phyloP scores from a whole-genome alignment of 2,113 vertebrate genomes.

The Phrynosoma platyrhinos region DNA sequence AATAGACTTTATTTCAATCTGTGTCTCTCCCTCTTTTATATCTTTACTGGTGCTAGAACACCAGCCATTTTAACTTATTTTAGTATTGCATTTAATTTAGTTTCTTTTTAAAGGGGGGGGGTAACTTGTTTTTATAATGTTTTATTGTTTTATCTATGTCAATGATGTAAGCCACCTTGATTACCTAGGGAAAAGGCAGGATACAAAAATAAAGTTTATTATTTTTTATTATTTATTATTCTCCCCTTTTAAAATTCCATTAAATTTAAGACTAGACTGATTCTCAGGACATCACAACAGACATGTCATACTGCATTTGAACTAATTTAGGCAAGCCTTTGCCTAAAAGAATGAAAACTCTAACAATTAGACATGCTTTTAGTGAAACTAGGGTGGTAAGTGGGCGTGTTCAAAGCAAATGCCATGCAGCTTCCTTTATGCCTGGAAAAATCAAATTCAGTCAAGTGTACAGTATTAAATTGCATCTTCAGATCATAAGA shows the following conservation, averaged over 20 bases:
- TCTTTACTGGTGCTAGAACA: no score
- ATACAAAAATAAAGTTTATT: no score
- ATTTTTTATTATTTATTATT: no score
- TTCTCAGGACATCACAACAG: constrained; percentile 40
- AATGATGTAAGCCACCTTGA: no score
- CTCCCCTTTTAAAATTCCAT: constrained; percentile 19
- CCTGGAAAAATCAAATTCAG: constrained; percentile 56
- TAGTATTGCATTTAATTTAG: no score
- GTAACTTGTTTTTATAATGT: no score
- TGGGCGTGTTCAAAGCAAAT: constrained; percentile 51
- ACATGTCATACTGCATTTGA: constrained; percentile 33
- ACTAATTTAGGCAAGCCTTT: constrained; percentile 53
- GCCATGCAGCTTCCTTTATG: constrained; percentile 32
- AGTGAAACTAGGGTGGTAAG: constrained; percentile 44
- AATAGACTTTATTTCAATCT: no score
- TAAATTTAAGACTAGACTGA: constrained; percentile 35
- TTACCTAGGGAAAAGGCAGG: no score
- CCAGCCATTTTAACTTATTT: no score
- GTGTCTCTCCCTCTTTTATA: no score
- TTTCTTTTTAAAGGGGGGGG: no score
- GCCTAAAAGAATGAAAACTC: background rate
- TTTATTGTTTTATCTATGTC: no score
- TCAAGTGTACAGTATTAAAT: constrained; percentile 66
- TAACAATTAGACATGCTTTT: constrained; percentile 44
- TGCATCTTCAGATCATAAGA: constrained; percentile 57